Conservation (phyloP, 2,888 invertebrate species). For the Calameuta pallipes region DNA sequence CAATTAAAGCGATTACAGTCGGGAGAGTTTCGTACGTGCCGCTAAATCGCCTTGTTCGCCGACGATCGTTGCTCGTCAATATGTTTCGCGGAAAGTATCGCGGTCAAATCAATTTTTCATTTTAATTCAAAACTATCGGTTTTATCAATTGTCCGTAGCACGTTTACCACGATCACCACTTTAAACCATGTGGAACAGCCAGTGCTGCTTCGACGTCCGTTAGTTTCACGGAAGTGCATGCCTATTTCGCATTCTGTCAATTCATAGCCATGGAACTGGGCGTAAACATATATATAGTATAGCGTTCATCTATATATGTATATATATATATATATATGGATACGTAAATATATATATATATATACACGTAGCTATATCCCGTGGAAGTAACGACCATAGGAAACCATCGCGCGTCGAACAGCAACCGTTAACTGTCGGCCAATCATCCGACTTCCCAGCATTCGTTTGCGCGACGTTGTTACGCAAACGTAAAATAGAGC, state of each 20-base stretch:
- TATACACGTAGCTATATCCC: not conserved
- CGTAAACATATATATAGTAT: not conserved
- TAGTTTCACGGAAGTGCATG: conserved; percentile 23
- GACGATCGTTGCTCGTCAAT: not conserved
- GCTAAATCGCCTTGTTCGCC: not conserved
- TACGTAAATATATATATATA: not conserved
- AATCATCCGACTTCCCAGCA: conserved; percentile 10
- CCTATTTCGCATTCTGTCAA: not conserved
- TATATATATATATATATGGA: not conserved
- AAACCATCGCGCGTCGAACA: no score
- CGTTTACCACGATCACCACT: not conserved
- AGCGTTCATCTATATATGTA: not conserved
- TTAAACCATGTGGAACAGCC: not conserved
- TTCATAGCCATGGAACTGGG: not conserved
- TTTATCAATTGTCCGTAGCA: not conserved
- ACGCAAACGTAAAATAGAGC: not conserved
- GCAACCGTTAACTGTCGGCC: not conserved
- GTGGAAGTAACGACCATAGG: no score
- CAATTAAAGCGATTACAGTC: not conserved
- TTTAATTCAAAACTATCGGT: not conserved
- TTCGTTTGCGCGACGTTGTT: conserved; percentile 38
- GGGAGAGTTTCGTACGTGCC: not conserved
- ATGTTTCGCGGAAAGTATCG: not conserved
- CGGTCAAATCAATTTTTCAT: not conserved
- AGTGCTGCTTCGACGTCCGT: conserved; percentile 13